These are phyloP conservation scores for Cyanoramphus novaezelandiae DNA, from an alignment of 2,113 vertebrate species.

Conservation along the genomic window DNA sequence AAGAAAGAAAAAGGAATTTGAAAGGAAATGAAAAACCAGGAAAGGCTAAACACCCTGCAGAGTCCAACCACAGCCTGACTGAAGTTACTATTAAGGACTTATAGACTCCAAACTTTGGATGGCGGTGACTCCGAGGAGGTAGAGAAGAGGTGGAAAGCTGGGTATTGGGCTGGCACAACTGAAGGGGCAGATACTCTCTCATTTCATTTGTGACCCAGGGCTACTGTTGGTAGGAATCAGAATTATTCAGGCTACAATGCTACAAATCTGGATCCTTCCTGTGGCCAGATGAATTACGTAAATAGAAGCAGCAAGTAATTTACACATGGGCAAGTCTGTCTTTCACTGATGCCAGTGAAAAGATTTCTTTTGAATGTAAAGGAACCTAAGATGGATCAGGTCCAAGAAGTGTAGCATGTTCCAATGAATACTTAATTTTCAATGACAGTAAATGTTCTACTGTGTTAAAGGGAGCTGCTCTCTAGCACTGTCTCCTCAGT, in stretches of 20 bases:
- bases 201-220: background rate
- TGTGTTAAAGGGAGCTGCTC: background rate
- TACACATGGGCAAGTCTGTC: background rate
- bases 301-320: background rate
- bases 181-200: background rate
- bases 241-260: background rate
- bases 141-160: background rate
- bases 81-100: background rate
- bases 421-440: background rate
- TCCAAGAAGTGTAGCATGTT: background rate
- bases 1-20: background rate
- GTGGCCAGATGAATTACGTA: background rate
- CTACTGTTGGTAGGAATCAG: background rate
- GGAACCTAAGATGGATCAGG: background rate
- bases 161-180: background rate
- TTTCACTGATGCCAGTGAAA: background rate
- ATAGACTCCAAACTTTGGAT: background rate
- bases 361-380: background rate
- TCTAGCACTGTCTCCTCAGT: background rate
- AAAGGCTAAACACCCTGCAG: background rate
- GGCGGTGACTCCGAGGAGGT: accelerated
- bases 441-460: background rate
- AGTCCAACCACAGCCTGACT: background rate
- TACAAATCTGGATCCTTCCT: background rate
- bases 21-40: background rate